Base-by-base conservation (phyloP, 1,140 invertebrate species). In the Ooceraea biroi region DNA sequence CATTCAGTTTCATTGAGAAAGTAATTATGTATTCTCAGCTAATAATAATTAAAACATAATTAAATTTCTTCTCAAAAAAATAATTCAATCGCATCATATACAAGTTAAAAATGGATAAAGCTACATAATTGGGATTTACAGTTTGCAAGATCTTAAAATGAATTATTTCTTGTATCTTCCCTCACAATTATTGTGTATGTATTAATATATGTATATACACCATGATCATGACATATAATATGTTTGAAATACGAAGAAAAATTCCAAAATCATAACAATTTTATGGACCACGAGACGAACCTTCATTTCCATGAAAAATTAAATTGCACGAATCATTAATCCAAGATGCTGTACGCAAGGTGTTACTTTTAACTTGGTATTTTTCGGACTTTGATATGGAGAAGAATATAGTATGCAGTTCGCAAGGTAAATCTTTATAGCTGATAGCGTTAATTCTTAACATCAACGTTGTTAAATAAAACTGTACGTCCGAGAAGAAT, bases 21-120 rank as follows among this genome's bases (percentile, higher is more conserved):
- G 66, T 72, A 80, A 36, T 55, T 55, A 14, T 41, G 22, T 36
- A 72, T 0, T 0, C 4, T 11, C 27, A 36, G 36, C 46, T 25
- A 48, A 69, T 44, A 11, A 57, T 60, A 74, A 65, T 17, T 85
- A 74, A 57, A 63, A 57, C 44, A 44, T 61, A 82, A 68, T 30
- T 17, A 68, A 10, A 11, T 30, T 82, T 57, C 7, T 46, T 60
- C 71, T 30, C 12, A 3, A 65, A 41, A 77, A 2, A 63, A 30
- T 63, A 17, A 66, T 52, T 41, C 36, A 66, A 76, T 36, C 8
- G 17, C 19, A 61, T 27, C 36, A 3, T 30, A 4, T 60, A 63
- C 8, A 65, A 36, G 52, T 77, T 36, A 66, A 66, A 10, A 66
- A 66, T 66, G 3, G 52, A 66, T 52, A 27, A 50, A 36, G 14